Evolutionary conservation across 2,113 vertebrate genomes (phyloP), one percentile per base, ranked within the genome.

Genomic region (Dermatemys mawii): DNA sequence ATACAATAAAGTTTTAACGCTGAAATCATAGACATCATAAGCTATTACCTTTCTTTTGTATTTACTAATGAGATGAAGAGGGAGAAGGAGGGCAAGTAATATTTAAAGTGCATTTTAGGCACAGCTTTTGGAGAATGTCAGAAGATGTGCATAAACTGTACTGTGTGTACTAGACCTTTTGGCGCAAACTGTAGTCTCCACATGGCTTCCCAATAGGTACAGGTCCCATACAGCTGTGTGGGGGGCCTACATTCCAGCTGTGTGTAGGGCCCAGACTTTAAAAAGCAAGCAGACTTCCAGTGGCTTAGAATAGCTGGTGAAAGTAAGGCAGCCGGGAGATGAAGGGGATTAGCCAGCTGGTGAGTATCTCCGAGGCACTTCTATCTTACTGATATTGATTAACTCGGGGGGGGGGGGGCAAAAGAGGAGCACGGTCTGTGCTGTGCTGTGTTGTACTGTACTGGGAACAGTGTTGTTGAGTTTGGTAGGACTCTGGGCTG

Each of bases 21-120:
- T 92, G 80, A 90, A 97, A 86, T 94, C 93, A 90, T 12, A 94
- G 50, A 50, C 87, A 86, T 78, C 78, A 54, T 9, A 73, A 46
- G 81, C 81, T 84, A n/a, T 48, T 90, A 83, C 63, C 11, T 93
- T 96, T 78, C 73, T 46, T 84, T 87, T 89, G 1, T 38, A 16
- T 29, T 95, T 41, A 55, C 8, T 90, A 80, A 90, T 63, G 27
- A 76, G 86, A 93, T 87, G 83, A 27, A 7, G 57, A 32, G 90
- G 85, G 5, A 4, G 11, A 1, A 86, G 12, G 1, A 86, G 12
- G 86, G 84, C 63, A 27, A 79, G 8, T 70, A 84, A 27, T 17
- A 73, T 0, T 0, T 3, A 49, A 84, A 78, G 13, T 29, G 24
- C 27, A 16, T 48, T 84, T 87, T 87, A 50, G 11, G 11, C 38